phyloP scores from a whole-genome alignment of 2,797 vertebrate species.

The Hyperoplus immaculatus region DNA sequence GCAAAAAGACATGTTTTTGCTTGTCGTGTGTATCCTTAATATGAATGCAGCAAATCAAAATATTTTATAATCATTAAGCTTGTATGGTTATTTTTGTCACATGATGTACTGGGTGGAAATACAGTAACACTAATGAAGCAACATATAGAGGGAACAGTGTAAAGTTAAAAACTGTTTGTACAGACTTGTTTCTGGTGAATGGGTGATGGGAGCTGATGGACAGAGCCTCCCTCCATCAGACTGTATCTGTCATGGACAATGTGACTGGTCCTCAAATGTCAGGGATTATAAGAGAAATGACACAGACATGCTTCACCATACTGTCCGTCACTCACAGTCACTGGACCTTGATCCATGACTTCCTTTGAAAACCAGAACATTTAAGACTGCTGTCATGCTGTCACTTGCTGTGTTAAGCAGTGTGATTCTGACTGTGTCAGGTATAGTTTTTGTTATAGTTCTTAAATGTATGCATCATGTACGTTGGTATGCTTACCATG shows the following conservation, averaged over 20 bases:
- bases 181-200: background rate
- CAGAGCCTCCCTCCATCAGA: background rate
- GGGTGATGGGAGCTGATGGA: conserved; percentile 4
- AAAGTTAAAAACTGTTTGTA: background rate
- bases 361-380: background rate
- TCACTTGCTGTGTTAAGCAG: background rate
- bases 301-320: background rate
- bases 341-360: background rate
- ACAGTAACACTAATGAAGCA: background rate
- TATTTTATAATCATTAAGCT: background rate
- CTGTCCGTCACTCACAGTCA: background rate
- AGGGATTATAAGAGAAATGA: background rate
- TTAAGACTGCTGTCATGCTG: too few relatives aligned
- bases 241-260: background rate
- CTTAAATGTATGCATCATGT: background rate
- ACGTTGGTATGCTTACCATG: background rate
- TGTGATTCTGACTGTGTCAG: background rate
- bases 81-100: background rate
- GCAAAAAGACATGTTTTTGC: too few relatives aligned
- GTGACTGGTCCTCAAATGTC: background rate
- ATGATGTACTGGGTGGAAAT: background rate
- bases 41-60: background rate
- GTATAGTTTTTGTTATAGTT: background rate
- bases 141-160: background rate
- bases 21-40: too few relatives aligned